These are phyloP conservation scores for Taxidea taxus DNA, from an alignment of 2,113 vertebrate species.

Conservation along the genomic window DNA sequence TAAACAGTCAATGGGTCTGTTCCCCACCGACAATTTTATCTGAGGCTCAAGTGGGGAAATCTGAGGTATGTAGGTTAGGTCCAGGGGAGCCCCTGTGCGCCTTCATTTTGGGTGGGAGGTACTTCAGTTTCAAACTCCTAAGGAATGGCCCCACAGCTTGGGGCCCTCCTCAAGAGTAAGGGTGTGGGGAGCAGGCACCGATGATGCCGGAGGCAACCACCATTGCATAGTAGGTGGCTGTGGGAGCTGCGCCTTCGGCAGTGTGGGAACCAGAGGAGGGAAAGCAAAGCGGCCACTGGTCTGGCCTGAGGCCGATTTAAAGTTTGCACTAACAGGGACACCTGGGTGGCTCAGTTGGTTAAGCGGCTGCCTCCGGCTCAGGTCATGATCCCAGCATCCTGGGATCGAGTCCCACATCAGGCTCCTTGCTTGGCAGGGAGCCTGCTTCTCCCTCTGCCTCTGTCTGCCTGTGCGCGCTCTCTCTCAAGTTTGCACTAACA, in stretches of 20 bases:
- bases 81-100: not conserved
- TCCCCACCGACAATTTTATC: not conserved
- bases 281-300: not conserved
- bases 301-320: fast-evolving
- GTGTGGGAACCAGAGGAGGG: not conserved
- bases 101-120: not conserved
- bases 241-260: fast-evolving
- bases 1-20: not conserved
- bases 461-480: too few relatives aligned
- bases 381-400: too few relatives aligned
- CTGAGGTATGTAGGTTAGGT: not conserved
- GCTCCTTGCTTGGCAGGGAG: too few relatives aligned
- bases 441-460: too few relatives aligned
- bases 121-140: not conserved
- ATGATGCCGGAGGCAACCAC: not conserved
- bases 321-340: not conserved
- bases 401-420: too few relatives aligned
- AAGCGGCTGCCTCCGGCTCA: too few relatives aligned
- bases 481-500: not conserved
- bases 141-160: not conserved
- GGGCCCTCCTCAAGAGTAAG: not conserved
- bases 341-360: too few relatives aligned
- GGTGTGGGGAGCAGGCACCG: not conserved
- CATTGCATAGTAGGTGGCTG: not conserved
- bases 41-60: not conserved